Evolutionary conservation across 2,797 vertebrate species (phyloP).

Genomic region (Pyrocephalus nanus): DNA sequence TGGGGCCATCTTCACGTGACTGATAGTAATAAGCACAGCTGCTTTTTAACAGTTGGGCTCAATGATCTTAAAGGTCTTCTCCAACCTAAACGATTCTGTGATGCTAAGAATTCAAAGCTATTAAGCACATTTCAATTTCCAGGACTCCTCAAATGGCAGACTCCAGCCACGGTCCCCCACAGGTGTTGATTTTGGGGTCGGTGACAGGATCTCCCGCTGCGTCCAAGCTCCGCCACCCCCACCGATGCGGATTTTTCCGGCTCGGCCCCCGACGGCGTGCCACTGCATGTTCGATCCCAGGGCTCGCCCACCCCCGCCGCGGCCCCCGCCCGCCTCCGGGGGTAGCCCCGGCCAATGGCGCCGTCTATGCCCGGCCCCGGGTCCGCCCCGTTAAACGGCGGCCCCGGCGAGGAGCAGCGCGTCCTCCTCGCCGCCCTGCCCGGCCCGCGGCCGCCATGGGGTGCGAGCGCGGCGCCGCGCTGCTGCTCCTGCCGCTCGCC

Average conservation of each 20-base stretch:
- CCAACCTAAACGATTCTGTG: not conserved
- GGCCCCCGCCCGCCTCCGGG: not conserved
- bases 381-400: not conserved
- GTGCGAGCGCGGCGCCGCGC: not conserved
- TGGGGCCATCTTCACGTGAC: not conserved
- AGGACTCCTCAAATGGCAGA: not conserved
- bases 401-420: no score
- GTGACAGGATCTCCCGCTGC: no score
- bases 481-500: not conserved
- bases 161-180: no score
- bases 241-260: fast-evolving
- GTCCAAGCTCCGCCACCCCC: no score
- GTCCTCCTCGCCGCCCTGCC: not conserved
- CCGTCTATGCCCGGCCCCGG: not conserved
- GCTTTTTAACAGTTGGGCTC: not conserved
- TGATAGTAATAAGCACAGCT: not conserved
- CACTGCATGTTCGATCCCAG: not conserved
- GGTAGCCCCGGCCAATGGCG: not conserved
- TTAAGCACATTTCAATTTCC: not conserved
- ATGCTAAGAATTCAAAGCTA: not conserved
- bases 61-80: not conserved
- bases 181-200: not conserved
- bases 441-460: not conserved
- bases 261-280: no score
- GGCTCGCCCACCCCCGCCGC: not conserved